phyloP scores from a whole-genome alignment of 2,888 invertebrate genomes.

The Aplocera efformata region DNA sequence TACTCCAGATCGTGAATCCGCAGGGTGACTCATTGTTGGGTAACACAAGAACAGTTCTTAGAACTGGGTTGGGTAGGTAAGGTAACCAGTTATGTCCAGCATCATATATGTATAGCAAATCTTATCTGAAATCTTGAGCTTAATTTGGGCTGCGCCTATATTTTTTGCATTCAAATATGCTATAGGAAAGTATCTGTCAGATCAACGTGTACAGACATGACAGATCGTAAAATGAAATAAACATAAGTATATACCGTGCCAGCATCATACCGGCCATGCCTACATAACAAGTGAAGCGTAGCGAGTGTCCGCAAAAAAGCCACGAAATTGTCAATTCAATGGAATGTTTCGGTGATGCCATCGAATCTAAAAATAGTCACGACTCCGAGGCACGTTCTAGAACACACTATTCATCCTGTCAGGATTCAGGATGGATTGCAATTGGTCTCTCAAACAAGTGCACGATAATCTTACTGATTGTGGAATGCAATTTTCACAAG shows the following conservation, averaged over 20 bases:
- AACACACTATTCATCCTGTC: constrained; percentile 60
- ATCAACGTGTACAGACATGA: constrained; percentile 10
- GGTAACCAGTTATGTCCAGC: too few relatives aligned
- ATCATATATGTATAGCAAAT: too few relatives aligned
- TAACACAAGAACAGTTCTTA: too few relatives aligned
- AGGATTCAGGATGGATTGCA: constrained; percentile 49
- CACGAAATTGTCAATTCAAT: constrained; percentile 52
- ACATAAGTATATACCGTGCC: constrained; percentile 25
- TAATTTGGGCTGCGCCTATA: too few relatives aligned
- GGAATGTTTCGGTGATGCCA: constrained; percentile 60
- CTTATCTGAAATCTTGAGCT: too few relatives aligned
- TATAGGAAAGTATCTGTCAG: constrained; percentile 3
- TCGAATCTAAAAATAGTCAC: constrained; percentile 69
- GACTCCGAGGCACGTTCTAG: constrained; percentile 46
- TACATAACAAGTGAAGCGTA: constrained; percentile 33
- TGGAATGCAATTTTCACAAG: constrained; percentile 30
- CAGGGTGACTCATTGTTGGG: too few relatives aligned
- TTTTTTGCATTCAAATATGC: too few relatives aligned
- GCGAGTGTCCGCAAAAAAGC: constrained; percentile 35
- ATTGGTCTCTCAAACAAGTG: constrained; percentile 45
- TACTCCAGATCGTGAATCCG: too few relatives aligned
- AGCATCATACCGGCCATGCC: constrained; percentile 6
- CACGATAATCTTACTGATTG: constrained; percentile 30
- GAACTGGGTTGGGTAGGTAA: too few relatives aligned
- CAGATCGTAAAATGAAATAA: constrained; percentile 22